These are phyloP conservation scores for Pachydiplax longipennis DNA, from an alignment of 2,888 invertebrate genomes.

Conservation along the genomic window DNA sequence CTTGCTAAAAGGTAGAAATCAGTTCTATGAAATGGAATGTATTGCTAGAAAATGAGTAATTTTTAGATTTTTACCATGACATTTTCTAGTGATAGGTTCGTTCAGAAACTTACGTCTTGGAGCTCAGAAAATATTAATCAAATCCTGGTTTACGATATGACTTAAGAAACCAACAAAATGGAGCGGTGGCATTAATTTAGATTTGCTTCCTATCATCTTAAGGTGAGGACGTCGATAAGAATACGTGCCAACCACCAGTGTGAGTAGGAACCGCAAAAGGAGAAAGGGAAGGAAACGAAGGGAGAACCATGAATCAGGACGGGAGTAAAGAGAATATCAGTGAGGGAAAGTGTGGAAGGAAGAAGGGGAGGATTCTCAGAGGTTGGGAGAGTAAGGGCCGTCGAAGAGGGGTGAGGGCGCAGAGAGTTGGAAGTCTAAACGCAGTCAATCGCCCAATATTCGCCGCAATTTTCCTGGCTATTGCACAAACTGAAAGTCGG, in stretches of 20 bases:
- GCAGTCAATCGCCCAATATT: slow-evolving; percentile 46
- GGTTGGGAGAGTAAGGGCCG: neutral
- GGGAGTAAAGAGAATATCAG: neutral
- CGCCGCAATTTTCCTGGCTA: slow-evolving; percentile 47
- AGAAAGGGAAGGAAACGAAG: neutral
- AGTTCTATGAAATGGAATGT: no score
- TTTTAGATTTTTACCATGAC: no score
- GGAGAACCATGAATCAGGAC: neutral
- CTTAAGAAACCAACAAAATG: no score
- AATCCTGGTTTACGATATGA: no score
- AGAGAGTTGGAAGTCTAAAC: neutral
- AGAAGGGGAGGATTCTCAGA: neutral
- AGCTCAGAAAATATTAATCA: no score
- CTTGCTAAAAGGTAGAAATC: no score
- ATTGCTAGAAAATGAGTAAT: no score
- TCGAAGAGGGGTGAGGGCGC: neutral
- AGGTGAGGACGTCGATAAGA: no score
- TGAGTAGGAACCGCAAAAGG: neutral
- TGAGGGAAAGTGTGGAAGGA: neutral
- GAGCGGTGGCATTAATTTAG: no score
- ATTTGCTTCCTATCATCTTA: no score
- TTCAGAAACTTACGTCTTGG: no score
- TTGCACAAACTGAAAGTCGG: slow-evolving; percentile 46
- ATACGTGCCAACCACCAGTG: neutral
- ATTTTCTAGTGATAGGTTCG: no score